Evolutionary conservation across 2,888 invertebrate species (phyloP), one percentile per base, ranked within the genome.

Genomic region (Leptinotarsa rubiginosa): DNA sequence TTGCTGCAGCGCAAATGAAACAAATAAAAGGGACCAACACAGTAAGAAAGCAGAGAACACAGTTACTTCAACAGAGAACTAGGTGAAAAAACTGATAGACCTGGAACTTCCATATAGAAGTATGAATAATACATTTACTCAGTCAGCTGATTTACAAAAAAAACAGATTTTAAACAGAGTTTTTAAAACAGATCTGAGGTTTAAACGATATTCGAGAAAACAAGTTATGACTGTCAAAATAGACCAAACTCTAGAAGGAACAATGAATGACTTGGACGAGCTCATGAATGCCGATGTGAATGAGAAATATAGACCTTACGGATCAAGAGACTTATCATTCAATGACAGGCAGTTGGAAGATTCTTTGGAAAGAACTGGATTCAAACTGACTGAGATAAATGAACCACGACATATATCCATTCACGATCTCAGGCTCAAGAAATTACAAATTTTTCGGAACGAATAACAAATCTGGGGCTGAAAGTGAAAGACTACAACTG

Each of bases 51-150:
- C 20, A 20, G 20, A 20, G 2, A 20, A 20, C 20, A 20, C 20
- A 20, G 20, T 20, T 20, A 20, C 20, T 20, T 2, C 20, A 20
- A 20, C 20, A 20, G 20, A 20, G 20, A 20, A 20, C 20, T 20
- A 1, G 20, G 2, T 20, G 20, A 20, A 20, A 20, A 20, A 20
- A 20, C 20, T 20, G 20, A 2, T 20, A 20, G 20, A 20, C 20
- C 20, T 20, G 1, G 20, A 20, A 2, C 20, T 20, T 20, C 20
- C n/a, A n/a, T n/a, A n/a, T n/a, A n/a, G n/a, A n/a, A 77, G 68
- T 52, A 76, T 82, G 67, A 78, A 75, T 20, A 77, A 79, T 52
- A 75, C 71, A 20, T 76, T 72, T 56, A 77, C 76, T 0, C 75
- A 78, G 56, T 74, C n/a, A n/a, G n/a, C n/a, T n/a, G n/a, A n/a